These are phyloP conservation scores for Diprion similis DNA, from an alignment of 1,140 invertebrate species.

Conservation along the genomic window DNA sequence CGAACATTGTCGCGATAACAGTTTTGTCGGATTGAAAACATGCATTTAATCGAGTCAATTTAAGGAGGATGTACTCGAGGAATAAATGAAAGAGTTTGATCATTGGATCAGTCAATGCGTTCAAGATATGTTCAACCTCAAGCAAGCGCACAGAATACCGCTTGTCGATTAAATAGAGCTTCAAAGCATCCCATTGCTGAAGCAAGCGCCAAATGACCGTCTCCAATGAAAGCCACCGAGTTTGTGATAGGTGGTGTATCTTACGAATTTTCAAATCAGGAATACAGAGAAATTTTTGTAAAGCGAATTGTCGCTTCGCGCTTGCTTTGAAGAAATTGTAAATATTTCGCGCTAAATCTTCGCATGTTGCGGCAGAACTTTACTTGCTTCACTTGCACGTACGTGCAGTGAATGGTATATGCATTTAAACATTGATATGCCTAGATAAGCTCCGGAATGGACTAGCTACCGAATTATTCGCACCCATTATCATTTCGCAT, in stretches of 20 bases:
- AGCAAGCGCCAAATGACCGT: conserved; percentile 26
- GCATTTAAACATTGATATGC: conserved; percentile 23
- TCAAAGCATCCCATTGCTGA: conserved; percentile 30
- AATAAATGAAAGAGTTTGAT: conserved; percentile 28
- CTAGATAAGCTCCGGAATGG: conserved; percentile 19
- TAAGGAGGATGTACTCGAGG: conserved; percentile 22
- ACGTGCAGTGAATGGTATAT: conserved; percentile 29
- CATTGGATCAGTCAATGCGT: conserved; percentile 26
- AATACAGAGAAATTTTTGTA: conserved; percentile 31
- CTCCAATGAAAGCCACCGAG: conserved; percentile 30
- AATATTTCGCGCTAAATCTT: conserved; percentile 44
- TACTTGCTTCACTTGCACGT: conserved; percentile 40
- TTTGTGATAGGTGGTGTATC: conserved; percentile 27
- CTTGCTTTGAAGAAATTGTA: conserved; percentile 46
- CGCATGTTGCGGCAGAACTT: conserved; percentile 42
- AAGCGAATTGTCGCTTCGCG: conserved; percentile 39
- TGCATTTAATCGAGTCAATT: conserved; percentile 20
- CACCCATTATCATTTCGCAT: conserved; percentile 50
- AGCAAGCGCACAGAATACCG: conserved; percentile 20
- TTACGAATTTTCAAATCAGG: conserved; percentile 27
- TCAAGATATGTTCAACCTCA: conserved; percentile 26
- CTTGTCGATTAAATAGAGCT: conserved; percentile 24
- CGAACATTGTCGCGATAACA: conserved; percentile 1
- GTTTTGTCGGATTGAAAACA: conserved; percentile 19
- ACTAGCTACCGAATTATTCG: conserved; percentile 42